Percentiles rank a stretch among this genome's conserved stretches.
Conservation (phyloP, 2,797 vertebrate species). For the Rachycentron canadum region DNA sequence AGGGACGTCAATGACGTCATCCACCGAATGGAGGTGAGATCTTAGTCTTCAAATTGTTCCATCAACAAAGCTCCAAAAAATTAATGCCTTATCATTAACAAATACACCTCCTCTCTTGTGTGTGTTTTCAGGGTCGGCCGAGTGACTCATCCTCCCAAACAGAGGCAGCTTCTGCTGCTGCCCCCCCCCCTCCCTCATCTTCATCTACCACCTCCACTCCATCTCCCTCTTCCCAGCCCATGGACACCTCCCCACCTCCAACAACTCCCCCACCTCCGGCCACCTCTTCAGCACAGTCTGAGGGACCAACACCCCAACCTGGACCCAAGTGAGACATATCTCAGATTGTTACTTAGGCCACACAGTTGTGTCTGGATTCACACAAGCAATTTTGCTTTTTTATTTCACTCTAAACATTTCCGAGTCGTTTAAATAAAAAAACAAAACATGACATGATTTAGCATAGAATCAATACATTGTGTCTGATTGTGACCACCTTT, state of each 20-base stretch:
- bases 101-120: not conserved
- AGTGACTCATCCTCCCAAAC: constrained; percentile 76
- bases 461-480: not conserved
- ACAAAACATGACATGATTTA: not conserved
- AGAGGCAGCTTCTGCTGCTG: constrained; percentile 64
- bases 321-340: constrained; percentile 81
- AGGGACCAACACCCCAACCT: constrained; percentile 81
- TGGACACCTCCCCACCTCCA: constrained; percentile 84
- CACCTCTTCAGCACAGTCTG: constrained; percentile 79
- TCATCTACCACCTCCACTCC: constrained; percentile 82
- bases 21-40: constrained; percentile 89
- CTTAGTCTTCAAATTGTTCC: not conserved
- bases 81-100: not conserved
- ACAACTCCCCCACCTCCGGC: constrained; percentile 80
- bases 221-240: constrained; percentile 82
- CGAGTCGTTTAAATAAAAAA: not conserved
- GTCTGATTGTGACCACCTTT: not conserved
- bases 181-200: constrained; percentile 71
- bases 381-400: not conserved
- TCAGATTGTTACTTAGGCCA: not conserved
- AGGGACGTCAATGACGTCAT: constrained; percentile 90
- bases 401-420: not conserved
- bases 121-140: constrained; percentile 71
- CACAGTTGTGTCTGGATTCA: not conserved
- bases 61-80: not conserved